phyloP scores from a whole-genome alignment of 2,888 invertebrate genomes.

The Choreutis nemorana region DNA sequence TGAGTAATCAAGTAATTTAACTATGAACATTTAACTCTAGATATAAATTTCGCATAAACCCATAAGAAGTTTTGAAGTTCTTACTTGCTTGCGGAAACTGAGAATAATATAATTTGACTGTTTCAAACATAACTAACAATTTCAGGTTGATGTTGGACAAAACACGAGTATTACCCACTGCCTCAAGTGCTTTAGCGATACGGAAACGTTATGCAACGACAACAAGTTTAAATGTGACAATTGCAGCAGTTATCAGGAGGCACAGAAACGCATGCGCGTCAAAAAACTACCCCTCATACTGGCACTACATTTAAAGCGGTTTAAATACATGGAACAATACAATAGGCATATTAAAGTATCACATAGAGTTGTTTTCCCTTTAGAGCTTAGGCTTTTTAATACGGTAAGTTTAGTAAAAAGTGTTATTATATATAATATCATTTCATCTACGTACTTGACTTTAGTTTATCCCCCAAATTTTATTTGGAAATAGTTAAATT shows the following conservation, averaged over 20 bases:
- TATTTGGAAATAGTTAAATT: too few relatives aligned
- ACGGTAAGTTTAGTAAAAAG: slow-evolving; percentile 78
- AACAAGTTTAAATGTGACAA: slow-evolving; percentile 99
- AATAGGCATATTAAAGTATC: slow-evolving; percentile 99
- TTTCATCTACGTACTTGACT: neutral
- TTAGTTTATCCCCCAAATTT: neutral
- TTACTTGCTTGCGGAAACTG: too few relatives aligned
- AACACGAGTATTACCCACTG: slow-evolving; percentile 99
- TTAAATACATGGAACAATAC: slow-evolving; percentile 98
- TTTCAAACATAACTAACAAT: slow-evolving; percentile 6
- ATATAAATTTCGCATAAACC: too few relatives aligned
- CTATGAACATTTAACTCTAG: too few relatives aligned
- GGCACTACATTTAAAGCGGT: slow-evolving; percentile 96
- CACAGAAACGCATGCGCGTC: slow-evolving; percentile 97
- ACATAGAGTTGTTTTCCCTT: slow-evolving; percentile 97
- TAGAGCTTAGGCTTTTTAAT: slow-evolving; percentile 96
- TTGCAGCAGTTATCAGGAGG: slow-evolving; percentile 99
- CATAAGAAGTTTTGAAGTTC: too few relatives aligned
- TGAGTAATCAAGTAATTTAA: too few relatives aligned
- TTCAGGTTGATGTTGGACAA: slow-evolving; percentile 97
- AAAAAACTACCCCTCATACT: slow-evolving; percentile 98
- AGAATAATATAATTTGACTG: too few relatives aligned
- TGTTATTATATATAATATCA: too few relatives aligned
- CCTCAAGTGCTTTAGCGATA: slow-evolving; percentile 96
- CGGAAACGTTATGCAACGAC: slow-evolving; percentile 97